Base-by-base conservation (phyloP, 1,140 invertebrate genomes). In the Stenopsyche tienmushanensis region DNA sequence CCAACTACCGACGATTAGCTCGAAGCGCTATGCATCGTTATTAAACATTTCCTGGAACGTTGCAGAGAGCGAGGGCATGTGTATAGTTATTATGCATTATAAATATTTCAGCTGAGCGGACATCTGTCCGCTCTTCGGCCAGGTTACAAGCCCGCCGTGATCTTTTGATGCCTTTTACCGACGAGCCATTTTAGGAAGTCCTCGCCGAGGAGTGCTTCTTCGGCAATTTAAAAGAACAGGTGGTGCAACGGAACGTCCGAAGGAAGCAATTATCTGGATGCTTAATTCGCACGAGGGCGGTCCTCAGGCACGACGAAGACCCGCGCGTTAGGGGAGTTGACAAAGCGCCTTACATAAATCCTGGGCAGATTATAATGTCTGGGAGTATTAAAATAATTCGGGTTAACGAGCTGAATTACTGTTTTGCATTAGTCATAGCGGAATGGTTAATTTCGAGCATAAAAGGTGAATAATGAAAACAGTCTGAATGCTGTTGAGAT, bases 171-270 rank as follows among this genome's bases (percentile, higher is more conserved):
- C 52, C 29, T 17, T 53, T 53, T 23, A 17, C 21, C 52, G 26
- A 24, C 13, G n/a, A 26, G 20, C 52, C 26, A 25, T 55, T 55
- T 55, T 25, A 25, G 52, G 13, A 25, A 21, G 17, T 49, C 44
- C 34, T 47, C 47, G 15, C 15, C n/a, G 8, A 2, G 52, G 2
- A 55, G 39, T 39, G 29, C 29, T 13, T 34, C 29, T 5, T 29
- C 29, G 52, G 13, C 52, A 25, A 55, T 55, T 55, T 55, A 55
- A n/a, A 34, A 55, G 52, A 25, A 25, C 52, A 55, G 52, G 52
- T 55, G 52, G 29, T 17, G 47, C 52, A 34, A 23, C 52, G 52
- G 9, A 34, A 49, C 47, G 47, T 49, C 47, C 47, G 17, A 55
- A 29, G 26, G 52, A 15, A 34, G 52, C 52, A 55, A 55, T 55